Base-by-base conservation (phyloP, 2,888 invertebrate genomes). In the Sinodicranocentrus sp. region DNA sequence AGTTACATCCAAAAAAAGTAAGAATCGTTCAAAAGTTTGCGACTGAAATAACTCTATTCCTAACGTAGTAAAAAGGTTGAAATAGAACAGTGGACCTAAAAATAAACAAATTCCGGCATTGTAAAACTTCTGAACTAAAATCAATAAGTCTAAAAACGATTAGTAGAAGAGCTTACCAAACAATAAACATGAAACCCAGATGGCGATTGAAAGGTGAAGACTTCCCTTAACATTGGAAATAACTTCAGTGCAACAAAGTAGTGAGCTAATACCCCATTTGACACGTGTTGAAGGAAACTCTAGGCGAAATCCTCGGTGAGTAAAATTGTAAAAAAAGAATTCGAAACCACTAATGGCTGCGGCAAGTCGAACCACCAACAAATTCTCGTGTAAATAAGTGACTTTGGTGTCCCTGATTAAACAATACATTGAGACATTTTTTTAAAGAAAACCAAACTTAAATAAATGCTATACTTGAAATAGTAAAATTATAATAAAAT, bases 281-380 rank as follows among this genome's bases (percentile, higher is more conserved):
- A 75, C 75, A 2, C 48, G 48, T 15, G 63, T 44, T 6, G 63
- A 75, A 1, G 63, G 33, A 63, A 52, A 75, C 8, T 52, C 25
- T 17, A 75, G 15, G 6, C 21, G 21, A 6, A 75, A 65, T 10
- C 23, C 6, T 1, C 65, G 44, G 6, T 13, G 43, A 5, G n/a
- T 0, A n/a, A 26, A 52, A 28, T n/a, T 52, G 10, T 21, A 3
- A 10, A 65, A 10, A 26, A 48, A 75, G 21, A 75, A 75, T 8
- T 63, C 21, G 19, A 75, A 8, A 0, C 63, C 65, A 5, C 63
- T 39, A 2, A 33, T 0, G 19, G 1, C 15, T 1, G 63, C 33
- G 10, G 75, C 25, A n/a, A 75, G 19, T 8, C 48, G 44, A 1
- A 73, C 1, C 0, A 65, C 63, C n/a, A 75, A 5, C 59, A 23